Conservation (phyloP, 1,140 invertebrate species). For the Globodera rostochiensis region DNA sequence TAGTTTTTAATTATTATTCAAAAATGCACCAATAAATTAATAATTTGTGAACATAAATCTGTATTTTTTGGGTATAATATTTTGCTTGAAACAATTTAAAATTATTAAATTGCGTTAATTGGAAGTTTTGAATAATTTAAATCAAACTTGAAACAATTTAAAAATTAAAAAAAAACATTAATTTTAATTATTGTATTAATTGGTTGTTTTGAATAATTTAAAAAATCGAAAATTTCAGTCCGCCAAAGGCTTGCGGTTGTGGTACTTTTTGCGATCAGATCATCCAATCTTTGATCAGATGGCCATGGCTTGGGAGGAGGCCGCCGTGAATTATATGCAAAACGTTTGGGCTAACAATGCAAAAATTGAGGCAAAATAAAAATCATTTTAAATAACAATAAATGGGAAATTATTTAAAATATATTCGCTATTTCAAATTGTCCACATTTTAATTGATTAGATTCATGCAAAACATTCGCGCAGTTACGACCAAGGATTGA, state of each 20-base stretch:
- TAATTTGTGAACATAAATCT: too few relatives aligned
- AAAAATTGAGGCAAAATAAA: constrained; percentile 50
- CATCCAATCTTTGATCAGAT: constrained; percentile 54
- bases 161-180: background rate
- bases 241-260: constrained; percentile 61
- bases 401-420: background rate
- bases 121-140: background rate
- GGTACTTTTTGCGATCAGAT: constrained; percentile 63
- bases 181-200: background rate
- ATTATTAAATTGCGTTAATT: background rate
- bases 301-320: constrained; percentile 57
- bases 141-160: background rate
- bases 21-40: too few relatives aligned
- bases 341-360: constrained; percentile 55
- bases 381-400: background rate
- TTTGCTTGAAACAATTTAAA: too few relatives aligned
- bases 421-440: background rate
- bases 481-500: constrained; percentile 61
- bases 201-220: background rate
- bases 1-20: too few relatives aligned
- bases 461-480: constrained; percentile 64
- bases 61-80: too few relatives aligned
- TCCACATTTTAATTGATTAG: constrained; percentile 53
- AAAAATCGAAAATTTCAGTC: constrained; percentile 37
- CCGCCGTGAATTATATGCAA: constrained; percentile 49